A percentile compares a stretch with the other conserved stretches of the same genome.
These are phyloP conservation scores for Pelosia muscerda DNA, from an alignment of 2,888 invertebrate genomes.

Conservation along the genomic window DNA sequence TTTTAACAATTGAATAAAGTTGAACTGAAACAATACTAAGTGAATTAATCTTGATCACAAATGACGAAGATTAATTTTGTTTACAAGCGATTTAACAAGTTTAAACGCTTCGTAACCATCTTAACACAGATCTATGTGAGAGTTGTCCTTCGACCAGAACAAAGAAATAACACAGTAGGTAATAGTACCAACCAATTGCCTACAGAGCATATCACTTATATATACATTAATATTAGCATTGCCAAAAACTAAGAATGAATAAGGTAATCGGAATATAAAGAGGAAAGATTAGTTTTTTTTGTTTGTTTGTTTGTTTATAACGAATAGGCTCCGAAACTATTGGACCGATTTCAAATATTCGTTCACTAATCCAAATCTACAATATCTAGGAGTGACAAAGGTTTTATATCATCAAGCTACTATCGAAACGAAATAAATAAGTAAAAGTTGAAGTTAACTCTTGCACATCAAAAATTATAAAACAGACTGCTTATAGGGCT, in stretches of 20 bases:
- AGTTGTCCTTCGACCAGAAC: not conserved
- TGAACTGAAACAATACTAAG: not conserved
- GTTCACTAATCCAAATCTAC: too few relatives aligned
- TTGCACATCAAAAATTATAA: not conserved
- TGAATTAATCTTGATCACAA: constrained; percentile 2
- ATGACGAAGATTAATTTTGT: not conserved
- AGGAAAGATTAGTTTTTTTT: too few relatives aligned
- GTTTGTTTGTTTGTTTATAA: too few relatives aligned
- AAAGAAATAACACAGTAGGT: not conserved
- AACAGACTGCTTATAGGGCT: not conserved
- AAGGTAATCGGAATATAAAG: too few relatives aligned
- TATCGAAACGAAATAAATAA: too few relatives aligned
- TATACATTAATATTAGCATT: not conserved
- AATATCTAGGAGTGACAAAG: too few relatives aligned
- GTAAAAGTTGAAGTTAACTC: not conserved
- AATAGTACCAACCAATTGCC: too few relatives aligned
- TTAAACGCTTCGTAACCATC: not conserved
- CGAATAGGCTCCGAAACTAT: too few relatives aligned
- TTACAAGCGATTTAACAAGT: constrained; percentile 3
- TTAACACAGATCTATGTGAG: not conserved
- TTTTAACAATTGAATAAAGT: constrained; percentile 2
- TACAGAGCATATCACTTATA: not conserved
- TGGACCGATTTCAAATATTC: too few relatives aligned
- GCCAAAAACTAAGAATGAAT: too few relatives aligned
- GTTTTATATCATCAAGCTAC: too few relatives aligned